Base-by-base conservation (phyloP, 1,140 invertebrate species). In the Saccostrea glomerata region DNA sequence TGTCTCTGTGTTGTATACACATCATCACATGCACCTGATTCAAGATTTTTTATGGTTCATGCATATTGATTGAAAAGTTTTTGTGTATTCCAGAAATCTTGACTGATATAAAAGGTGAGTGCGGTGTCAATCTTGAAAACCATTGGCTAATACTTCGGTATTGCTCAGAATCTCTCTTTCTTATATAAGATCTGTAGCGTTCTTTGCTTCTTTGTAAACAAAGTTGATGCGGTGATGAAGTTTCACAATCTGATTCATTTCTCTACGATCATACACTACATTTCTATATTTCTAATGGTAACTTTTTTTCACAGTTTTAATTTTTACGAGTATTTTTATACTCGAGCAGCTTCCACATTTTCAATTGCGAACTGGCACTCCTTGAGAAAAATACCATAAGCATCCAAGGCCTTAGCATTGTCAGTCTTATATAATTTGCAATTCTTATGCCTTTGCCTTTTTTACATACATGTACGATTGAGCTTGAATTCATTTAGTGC, bases 241-340 rank as follows among this genome's bases (percentile, higher is more conserved):
- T 20, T 60, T 84, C 0, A 91, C 86, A 54, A 40, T 25, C 36
- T 47, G 63, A 36, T 36, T 36, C 30, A 20, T 47, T 47, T 58
- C 63, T n/a, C n/a, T 70, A 20, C 54, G 63, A 30, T 88, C 82
- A n/a, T 88, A 88, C 5, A 88, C 87, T 47, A 86, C 55, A 40
- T 84, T 89, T 13, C 90, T 25, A 87, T 89, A 90, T 83, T 83
- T 88, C 0, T 90, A 87, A 54, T 90, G 90, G 77, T 70, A 83
- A 66, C 25, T 87, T 87, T 20, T 82, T 58, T 40, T 66, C 82
- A 47, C n/a, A 82, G 54, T 54, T 82, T 36, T 20, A 87, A 58
- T 9, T 84, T 87, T 54, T 87, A 58, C 7, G 82, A 87, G 56
- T 84, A 84, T 83, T 84, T 20, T 23, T 84, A 54, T 5, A 66